These are phyloP conservation scores for Eucidaris tribuloides DNA, from an alignment of 35 echinoderm and acorn worm species.

Conservation along the genomic window DNA sequence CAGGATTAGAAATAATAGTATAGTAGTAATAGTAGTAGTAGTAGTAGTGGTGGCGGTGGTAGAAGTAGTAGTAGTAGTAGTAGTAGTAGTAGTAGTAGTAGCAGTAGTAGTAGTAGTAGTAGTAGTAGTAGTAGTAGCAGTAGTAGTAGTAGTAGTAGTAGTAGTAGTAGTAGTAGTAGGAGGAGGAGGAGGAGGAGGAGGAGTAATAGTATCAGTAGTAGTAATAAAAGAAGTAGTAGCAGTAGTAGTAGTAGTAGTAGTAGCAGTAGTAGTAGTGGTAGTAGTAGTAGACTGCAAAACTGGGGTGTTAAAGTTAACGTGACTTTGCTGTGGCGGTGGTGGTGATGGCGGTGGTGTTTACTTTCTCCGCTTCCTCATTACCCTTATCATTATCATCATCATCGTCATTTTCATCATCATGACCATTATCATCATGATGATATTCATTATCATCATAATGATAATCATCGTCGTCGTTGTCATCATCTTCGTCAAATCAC, in stretches of 20 bases:
- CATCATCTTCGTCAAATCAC: no score
- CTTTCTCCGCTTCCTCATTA: not conserved
- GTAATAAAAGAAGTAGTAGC: not conserved
- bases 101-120: not conserved
- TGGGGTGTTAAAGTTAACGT: not conserved
- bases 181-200: not conserved
- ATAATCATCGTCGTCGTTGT: no score
- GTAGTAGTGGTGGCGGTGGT: no score
- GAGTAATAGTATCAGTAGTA: not conserved
- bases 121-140: not conserved
- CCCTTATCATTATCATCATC: not conserved
- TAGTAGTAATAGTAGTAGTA: no score
- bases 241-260: not conserved
- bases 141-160: not conserved
- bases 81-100: no score
- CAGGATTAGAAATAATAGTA: no score
- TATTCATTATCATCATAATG: not conserved
- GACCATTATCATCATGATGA: not conserved
- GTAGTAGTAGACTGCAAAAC: not conserved
- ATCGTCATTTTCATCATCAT: not conserved
- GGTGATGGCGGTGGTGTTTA: not conserved
- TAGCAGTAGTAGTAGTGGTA: not conserved
- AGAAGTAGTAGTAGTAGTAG: no score
- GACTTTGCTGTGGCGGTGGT: not conserved
- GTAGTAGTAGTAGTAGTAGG: not conserved